Conservation (phyloP, 2,888 invertebrate genomes). For the Philopedon plagiatum region DNA sequence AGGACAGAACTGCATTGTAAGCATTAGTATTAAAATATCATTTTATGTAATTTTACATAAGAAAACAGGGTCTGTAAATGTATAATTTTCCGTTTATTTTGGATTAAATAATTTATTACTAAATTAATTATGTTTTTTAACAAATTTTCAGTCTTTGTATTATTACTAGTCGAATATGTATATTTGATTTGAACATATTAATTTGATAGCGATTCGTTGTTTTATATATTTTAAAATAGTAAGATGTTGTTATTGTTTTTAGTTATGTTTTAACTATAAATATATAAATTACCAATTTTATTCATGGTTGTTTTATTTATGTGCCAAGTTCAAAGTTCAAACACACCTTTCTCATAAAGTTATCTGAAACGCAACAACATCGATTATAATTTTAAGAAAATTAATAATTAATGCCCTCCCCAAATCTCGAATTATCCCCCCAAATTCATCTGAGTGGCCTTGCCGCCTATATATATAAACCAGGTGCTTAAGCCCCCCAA, state of each 20-base stretch:
- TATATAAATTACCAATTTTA: constrained; percentile 19
- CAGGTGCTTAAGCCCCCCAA: too few species aligned
- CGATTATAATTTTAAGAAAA: too few species aligned
- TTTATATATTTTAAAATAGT: constrained; percentile 23
- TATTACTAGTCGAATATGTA: constrained; percentile 26
- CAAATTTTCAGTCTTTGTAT: constrained; percentile 14
- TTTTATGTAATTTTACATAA: constrained; percentile 27
- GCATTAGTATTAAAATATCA: constrained; percentile 19
- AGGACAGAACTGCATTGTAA: not conserved
- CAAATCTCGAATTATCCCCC: too few species aligned
- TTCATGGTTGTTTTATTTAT: not conserved
- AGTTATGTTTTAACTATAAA: constrained; percentile 15
- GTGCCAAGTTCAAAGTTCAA: too few species aligned
- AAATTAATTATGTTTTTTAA: constrained; percentile 14
- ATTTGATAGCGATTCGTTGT: constrained; percentile 16
- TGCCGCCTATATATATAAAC: too few species aligned
- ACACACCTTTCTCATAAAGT: too few species aligned
- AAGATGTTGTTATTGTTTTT: constrained; percentile 22
- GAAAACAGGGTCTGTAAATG: constrained; percentile 21
- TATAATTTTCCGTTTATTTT: not conserved
- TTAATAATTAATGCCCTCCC: too few species aligned
- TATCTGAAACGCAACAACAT: too few species aligned
- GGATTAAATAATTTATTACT: not conserved
- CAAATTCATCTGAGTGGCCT: too few species aligned
- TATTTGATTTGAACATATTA: constrained; percentile 12